Base-by-base conservation (phyloP, 2,797 vertebrate species). In the Malurus leucopterus region DNA sequence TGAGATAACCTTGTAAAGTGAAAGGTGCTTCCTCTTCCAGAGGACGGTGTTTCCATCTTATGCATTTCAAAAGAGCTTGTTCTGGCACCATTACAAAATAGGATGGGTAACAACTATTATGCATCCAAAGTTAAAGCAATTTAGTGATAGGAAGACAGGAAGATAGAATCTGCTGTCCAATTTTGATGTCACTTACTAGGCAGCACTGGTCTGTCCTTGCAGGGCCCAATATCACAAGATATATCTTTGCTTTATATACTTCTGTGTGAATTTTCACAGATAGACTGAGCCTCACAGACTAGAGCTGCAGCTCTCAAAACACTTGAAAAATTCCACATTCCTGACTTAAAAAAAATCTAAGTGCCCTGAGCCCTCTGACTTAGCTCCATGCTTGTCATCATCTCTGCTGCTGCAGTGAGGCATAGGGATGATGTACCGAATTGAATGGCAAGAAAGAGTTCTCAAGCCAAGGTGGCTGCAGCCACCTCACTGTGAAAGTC, bases 11-110 rank as follows among this genome's bases (percentile, higher is more conserved):
- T 72, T 80, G 58, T 62, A 34, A 93, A 93, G 49, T 55, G 70
- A 77, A 93, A 92, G 86, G 72, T 92, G 78, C 73, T 94, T 91
- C 88, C 89, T 76, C 67, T 59, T 44, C 44, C 74, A 93, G 58
- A 71, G 79, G 75, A 86, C 43, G 67, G 88, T 51, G 63, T 62
- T 94, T 94, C 65, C 65, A 90, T 67, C 58, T 83, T 89, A 77
- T 24, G 36, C 69, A 89, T 91, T 88, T 90, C 65, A 84, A 94
- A 94, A 83, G 53, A 86, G 70, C 70, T 94, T 67, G 47, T 78
- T 74, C 82, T 92, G 85, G 61, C 86, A 57, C 7, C 2, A n/a
- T 65, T 92, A 91, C 81, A 87, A 76, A 93, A 59, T 47, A 71
- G 50, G 49, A 59, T 8, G 27, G 78, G 44, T 71, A 91, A 69